These are phyloP conservation scores for Atlantisia rogersi DNA, from an alignment of 2,113 vertebrate genomes.

Conservation along the genomic window DNA sequence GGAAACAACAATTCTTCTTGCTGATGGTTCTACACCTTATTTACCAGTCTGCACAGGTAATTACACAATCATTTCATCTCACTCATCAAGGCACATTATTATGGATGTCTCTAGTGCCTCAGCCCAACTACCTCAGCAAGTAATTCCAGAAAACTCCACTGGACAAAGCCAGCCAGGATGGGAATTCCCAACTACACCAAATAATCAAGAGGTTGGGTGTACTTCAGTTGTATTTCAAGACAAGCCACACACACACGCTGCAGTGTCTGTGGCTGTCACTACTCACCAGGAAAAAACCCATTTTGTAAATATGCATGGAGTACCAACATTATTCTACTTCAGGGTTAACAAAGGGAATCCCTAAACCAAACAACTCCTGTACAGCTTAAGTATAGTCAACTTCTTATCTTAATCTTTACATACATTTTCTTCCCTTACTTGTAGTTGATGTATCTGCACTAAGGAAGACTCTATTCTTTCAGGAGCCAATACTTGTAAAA, in stretches of 20 bases:
- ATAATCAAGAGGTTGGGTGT: neutral
- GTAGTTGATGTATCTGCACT: neutral
- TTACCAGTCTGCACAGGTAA: neutral
- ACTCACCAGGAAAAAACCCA: neutral
- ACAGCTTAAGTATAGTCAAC: neutral
- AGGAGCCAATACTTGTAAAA: neutral
- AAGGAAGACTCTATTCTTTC: neutral
- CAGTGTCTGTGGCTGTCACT: neutral
- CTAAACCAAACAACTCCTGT: neutral
- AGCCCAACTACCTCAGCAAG: neutral
- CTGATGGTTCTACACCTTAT: neutral
- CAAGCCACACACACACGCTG: neutral
- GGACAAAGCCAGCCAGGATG: neutral
- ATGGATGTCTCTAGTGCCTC: neutral
- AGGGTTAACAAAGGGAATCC: neutral
- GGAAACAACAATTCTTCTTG: fast-evolving
- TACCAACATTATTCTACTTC: neutral
- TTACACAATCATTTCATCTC: neutral
- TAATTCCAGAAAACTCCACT: neutral
- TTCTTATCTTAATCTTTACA: neutral
- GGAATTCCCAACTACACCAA: neutral
- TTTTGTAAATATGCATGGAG: neutral
- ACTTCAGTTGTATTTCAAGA: neutral
- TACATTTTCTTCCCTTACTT: neutral
- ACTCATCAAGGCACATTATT: neutral